phyloP scores from a whole-genome alignment of 2,113 vertebrate species.

The Pterophyllum scalare region DNA sequence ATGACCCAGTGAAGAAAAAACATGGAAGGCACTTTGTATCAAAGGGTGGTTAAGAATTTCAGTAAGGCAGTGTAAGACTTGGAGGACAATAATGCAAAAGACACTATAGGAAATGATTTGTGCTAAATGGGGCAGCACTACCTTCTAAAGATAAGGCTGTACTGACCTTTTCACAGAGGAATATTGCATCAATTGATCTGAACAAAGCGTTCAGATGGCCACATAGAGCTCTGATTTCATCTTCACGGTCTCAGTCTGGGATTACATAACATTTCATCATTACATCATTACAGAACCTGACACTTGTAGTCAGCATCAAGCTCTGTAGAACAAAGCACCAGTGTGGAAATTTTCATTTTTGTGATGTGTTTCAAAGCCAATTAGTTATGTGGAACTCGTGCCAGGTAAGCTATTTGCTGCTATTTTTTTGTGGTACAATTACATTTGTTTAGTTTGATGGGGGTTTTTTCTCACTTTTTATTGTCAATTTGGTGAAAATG shows the following conservation, averaged over 20 bases:
- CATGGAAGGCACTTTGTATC: background rate
- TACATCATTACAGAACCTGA: background rate
- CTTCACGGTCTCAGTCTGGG: background rate
- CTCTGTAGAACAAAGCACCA: background rate
- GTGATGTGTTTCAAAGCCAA: background rate
- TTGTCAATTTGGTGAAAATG: background rate
- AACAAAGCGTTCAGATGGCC: background rate
- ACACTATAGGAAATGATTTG: background rate
- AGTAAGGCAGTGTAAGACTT: background rate
- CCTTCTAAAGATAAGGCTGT: background rate
- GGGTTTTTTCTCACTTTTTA: background rate
- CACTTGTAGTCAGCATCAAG: background rate
- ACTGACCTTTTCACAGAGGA: background rate
- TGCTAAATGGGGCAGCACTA: background rate
- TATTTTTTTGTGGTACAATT: background rate
- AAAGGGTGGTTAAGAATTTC: background rate
- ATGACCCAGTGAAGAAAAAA: background rate
- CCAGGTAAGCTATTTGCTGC: background rate
- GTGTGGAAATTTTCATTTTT: background rate
- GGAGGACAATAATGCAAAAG: background rate
- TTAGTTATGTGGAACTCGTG: background rate
- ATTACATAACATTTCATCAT: slow-evolving; percentile 13
- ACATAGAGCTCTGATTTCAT: background rate
- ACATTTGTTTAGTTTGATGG: background rate
- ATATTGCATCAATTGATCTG: slow-evolving; percentile 5